A percentile compares a stretch with the other conserved stretches of the same genome.
Conservation (phyloP, 2,888 invertebrate species). For the Heteromurus nitidus region DNA sequence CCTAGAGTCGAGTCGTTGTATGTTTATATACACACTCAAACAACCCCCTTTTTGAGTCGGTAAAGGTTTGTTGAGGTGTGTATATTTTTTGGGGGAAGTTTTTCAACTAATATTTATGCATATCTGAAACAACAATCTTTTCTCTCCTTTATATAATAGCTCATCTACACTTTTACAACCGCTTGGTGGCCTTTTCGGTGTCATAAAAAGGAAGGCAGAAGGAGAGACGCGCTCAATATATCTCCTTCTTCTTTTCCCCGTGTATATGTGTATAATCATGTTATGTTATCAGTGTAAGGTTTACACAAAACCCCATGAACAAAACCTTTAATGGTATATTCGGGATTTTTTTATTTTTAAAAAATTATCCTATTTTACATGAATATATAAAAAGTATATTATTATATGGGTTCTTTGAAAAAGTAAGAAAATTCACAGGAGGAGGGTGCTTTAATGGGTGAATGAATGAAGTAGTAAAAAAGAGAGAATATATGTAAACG, state of each 20-base stretch:
- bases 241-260: constrained; percentile 16
- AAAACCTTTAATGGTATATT: no score
- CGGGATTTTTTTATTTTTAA: constrained; percentile 10
- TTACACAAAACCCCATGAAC: no score
- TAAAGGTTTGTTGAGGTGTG: neutral
- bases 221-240: constrained; percentile 35
- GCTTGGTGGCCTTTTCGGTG: constrained; percentile 65
- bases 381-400: no score
- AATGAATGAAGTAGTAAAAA: constrained; percentile 36
- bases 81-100: neutral
- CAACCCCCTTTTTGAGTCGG: no score
- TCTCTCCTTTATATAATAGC: constrained; percentile 50
- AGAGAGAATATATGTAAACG: constrained; percentile 48
- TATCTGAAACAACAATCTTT: constrained; percentile 48
- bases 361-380: neutral
- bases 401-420: neutral
- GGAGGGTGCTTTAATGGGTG: constrained; percentile 1
- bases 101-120: constrained; percentile 34
- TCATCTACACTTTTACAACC: constrained; percentile 66
- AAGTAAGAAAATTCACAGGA: constrained; percentile 1
- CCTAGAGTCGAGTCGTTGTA: no score
- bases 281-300: no score
- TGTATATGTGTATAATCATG: constrained; percentile 19
- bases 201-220: constrained; percentile 58
- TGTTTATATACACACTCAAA: no score